Evolutionary conservation across 1,140 invertebrate species (phyloP), one percentile per base, ranked within the genome.

Genomic region (Drosophila bocki): DNA sequence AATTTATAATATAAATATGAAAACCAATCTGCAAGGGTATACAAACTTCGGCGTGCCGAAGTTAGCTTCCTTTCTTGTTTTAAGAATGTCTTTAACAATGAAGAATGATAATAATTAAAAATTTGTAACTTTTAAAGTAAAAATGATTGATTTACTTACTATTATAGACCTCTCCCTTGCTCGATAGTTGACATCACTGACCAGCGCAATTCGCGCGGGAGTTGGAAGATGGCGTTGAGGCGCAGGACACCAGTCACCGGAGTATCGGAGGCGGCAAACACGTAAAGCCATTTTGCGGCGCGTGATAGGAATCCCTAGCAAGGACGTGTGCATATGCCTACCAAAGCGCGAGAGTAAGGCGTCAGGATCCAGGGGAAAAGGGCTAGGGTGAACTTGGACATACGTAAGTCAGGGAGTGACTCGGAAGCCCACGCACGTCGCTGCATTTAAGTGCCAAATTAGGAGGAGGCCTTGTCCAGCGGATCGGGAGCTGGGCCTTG

Each of bases 391-490:
- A 59, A 61, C 53, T 56, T 51, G 37, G 54, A 53, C 37, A 51
- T 33, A 47, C 63, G 72, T 74, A 77, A 78, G 80, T 64, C 70
- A 69, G 41, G 15, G 42, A 39, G 51, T 74, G 41, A 75, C 51
- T 42, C 54, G 45, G 19, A 42, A 74, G 37, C 72, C 84, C 84
- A 88, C 84, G 84, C 84, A 87, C 84, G 84, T 87, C 77, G 68
- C 56, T 87, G 84, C 84, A 88, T 87, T 87, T 87, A 87, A 87
- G 84, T 88, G 84, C 84, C 84, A 88, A 87, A 88, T 87, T 88
- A 88, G 77, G 68, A 74, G 69, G 45, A 51, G 56, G 41, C 77
- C 58, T 39, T 44, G 67, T 32, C 53, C 69, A 22, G 47, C 33
- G 32, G 17, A 44, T 63, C 57, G 32, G 22, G 3, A n/a, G 19